A percentile compares a stretch with the other conserved stretches of the same genome.
Conservation (phyloP, 2,113 vertebrate species). For the Mastomys coucha region DNA sequence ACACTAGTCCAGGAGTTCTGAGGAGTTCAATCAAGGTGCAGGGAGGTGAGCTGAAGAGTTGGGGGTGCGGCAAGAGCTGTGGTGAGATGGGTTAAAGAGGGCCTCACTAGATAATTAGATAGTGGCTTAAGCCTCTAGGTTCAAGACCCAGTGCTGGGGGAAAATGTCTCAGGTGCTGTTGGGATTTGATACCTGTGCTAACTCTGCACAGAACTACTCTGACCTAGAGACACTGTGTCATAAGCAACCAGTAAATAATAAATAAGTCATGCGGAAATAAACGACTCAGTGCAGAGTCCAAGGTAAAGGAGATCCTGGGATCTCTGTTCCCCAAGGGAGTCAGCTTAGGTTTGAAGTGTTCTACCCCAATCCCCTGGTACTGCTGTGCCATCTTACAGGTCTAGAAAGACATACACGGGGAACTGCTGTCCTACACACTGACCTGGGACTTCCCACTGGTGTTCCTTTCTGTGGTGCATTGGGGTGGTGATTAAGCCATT, state of each 20-base stretch:
- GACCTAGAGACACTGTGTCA: not conserved
- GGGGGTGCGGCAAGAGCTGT: not conserved
- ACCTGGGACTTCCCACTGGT: not conserved
- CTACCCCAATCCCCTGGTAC: too few relatives aligned
- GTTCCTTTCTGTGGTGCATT: not conserved
- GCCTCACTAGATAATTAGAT: not conserved
- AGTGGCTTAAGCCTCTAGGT: not conserved
- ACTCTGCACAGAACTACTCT: not conserved
- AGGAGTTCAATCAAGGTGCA: not conserved
- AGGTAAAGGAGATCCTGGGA: not conserved
- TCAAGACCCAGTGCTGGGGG: not conserved
- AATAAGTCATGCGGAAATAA: not conserved
- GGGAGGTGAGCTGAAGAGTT: too few relatives aligned
- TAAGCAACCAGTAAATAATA: not conserved
- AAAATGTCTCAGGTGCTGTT: too few relatives aligned
- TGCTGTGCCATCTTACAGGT: not conserved
- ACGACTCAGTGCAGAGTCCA: accelerated
- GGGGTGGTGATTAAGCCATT: not conserved
- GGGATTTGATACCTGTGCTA: not conserved
- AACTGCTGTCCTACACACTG: accelerated
- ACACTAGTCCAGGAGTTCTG: not conserved
- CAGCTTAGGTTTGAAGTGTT: not conserved
- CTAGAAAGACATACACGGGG: not conserved
- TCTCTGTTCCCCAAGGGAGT: accelerated
- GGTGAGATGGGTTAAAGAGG: not conserved